Percentiles rank a stretch among this genome's conserved stretches.
These are phyloP conservation scores for Cyphomyrus plagiostoma DNA, from an alignment of 2,113 vertebrate genomes.

Conservation along the genomic window DNA sequence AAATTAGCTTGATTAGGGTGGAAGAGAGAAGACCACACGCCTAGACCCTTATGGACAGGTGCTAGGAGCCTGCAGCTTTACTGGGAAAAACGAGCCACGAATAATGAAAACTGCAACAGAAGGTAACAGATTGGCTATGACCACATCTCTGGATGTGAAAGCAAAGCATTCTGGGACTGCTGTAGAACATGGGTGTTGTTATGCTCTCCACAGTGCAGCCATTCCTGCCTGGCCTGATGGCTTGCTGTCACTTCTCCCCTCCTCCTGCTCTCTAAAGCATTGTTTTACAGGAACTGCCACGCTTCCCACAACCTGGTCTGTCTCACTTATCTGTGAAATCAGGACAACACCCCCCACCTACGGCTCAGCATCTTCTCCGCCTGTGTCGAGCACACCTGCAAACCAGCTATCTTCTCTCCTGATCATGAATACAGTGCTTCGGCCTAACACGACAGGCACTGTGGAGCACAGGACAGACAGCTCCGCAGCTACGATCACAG, in stretches of 20 bases:
- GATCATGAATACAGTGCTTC: background rate
- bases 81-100: background rate
- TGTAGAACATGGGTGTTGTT: constrained; percentile 37
- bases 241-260: constrained; percentile 19
- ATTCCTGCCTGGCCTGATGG: constrained; percentile 40
- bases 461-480: background rate
- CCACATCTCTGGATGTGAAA: background rate
- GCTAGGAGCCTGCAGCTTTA: background rate
- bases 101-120: background rate
- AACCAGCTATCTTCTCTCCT: constrained; percentile 20
- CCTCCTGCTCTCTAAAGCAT: constrained; percentile 32
- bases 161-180: constrained; percentile 39
- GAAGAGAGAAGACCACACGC: background rate
- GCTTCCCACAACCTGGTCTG: constrained; percentile 39
- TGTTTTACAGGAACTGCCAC: constrained; percentile 44
- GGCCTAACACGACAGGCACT: background rate
- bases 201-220: constrained; percentile 43
- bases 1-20: background rate
- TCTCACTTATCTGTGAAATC: constrained; percentile 39
- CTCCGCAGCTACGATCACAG: background rate
- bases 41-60: background rate
- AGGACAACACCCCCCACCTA: constrained; percentile 19
- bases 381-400: constrained; percentile 25
- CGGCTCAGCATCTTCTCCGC: background rate
- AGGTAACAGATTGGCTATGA: background rate